phyloP scores from a whole-genome alignment of 1,140 invertebrate species.

The Mizuhopecten yessoensis region DNA sequence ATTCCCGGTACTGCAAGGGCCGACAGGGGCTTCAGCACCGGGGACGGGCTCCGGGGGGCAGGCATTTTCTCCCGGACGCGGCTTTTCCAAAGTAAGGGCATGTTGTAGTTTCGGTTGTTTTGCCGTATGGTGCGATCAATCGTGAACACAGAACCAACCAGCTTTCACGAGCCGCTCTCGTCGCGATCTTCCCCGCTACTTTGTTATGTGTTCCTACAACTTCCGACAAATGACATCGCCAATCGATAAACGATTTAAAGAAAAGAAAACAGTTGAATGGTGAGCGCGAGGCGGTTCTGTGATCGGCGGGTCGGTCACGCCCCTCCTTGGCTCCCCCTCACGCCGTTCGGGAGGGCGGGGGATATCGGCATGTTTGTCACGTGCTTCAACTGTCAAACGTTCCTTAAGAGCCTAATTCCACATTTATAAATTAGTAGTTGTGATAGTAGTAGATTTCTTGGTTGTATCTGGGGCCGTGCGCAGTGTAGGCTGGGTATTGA shows the following conservation, averaged over 20 bases:
- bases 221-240: conserved; percentile 31
- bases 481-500: conserved; percentile 7
- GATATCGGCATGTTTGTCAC: conserved; percentile 4
- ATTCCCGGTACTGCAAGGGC: conserved; percentile 92
- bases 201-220: conserved; percentile 38
- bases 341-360: background rate
- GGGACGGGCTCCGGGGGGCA: conserved; percentile 51
- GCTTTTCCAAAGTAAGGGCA: conserved; percentile 60
- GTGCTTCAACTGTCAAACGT: conserved; percentile 25
- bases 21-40: conserved; percentile 91
- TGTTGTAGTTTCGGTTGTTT: conserved; percentile 41
- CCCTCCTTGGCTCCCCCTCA: conserved; percentile 26
- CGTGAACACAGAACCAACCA: background rate
- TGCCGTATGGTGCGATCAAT: conserved; percentile 22
- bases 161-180: conserved; percentile 22
- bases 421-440: conserved; percentile 36
- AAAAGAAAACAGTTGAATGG: conserved; percentile 39
- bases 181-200: conserved; percentile 29
- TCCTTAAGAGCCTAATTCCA: conserved; percentile 33
- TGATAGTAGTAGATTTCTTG: conserved; percentile 34
- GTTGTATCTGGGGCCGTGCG: background rate
- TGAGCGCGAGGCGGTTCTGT: conserved; percentile 23
- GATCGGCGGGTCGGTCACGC: conserved; percentile 13
- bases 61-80: conserved; percentile 65
- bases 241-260: conserved; percentile 39